These are phyloP conservation scores for Tetramorium bicarinatum DNA, from an alignment of 2,888 invertebrate species.

Conservation along the genomic window DNA sequence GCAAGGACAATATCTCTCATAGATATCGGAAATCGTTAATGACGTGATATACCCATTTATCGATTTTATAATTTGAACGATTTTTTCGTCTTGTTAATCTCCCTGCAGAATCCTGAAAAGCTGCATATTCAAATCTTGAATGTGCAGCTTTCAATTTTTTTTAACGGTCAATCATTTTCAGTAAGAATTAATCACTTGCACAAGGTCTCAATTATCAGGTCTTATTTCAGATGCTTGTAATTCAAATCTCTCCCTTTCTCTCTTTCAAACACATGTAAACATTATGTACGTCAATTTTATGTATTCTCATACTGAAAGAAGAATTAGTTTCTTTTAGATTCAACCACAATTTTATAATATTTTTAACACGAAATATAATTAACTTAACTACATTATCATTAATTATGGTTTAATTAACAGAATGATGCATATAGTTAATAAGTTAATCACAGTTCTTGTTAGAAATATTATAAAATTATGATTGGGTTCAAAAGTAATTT, in stretches of 20 bases:
- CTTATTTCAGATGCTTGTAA: background rate
- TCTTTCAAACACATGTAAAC: background rate
- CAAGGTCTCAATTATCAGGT: background rate
- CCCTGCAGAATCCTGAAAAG: background rate
- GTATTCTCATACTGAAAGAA: no score
- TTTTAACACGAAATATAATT: no score
- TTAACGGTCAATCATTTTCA: background rate
- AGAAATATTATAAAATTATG: no score
- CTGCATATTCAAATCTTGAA: background rate
- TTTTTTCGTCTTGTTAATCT: background rate
- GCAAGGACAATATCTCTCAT: slow-evolving; percentile 30
- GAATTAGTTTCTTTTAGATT: no score
- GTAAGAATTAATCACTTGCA: background rate
- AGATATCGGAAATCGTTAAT: slow-evolving; percentile 48
- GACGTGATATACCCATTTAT: background rate
- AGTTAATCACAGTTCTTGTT: no score
- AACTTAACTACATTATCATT: no score
- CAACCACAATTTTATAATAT: no score
- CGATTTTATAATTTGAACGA: background rate
- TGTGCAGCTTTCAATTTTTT: background rate
- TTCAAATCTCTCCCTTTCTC: background rate
- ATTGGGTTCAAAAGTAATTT: no score
- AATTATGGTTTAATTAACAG: no score
- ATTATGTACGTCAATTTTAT: background rate
- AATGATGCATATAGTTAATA: no score